These are phyloP conservation scores for Charaxes varanes DNA, from an alignment of 1,140 invertebrate genomes.

Conservation along the genomic window DNA sequence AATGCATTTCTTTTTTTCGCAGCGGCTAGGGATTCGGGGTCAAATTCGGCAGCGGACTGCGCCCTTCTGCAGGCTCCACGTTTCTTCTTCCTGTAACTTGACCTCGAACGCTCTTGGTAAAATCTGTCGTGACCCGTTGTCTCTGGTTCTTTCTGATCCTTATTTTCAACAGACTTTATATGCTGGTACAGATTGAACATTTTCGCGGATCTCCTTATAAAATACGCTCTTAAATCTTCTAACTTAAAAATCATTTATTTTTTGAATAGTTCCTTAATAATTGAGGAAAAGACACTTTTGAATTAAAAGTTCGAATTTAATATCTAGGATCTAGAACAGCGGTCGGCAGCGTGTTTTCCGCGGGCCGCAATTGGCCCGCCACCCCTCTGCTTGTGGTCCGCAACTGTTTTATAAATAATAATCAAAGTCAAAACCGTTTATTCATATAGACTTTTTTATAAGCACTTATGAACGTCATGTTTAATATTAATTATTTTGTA, in stretches of 20 bases:
- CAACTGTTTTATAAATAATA: too few species aligned
- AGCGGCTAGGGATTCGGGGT: constrained; percentile 78
- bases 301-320: too few species aligned
- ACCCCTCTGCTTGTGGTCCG: too few species aligned
- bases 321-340: too few species aligned
- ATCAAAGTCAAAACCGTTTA: too few species aligned
- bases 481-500: too few species aligned
- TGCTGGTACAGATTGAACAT: constrained; percentile 88
- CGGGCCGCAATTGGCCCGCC: too few species aligned
- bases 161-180: constrained; percentile 78
- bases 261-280: too few species aligned
- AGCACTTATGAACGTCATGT: too few species aligned
- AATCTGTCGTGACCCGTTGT: constrained; percentile 85
- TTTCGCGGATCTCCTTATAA: constrained; percentile 6
- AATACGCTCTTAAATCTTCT: constrained; percentile 8
- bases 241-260: constrained; percentile 15
- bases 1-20: constrained; percentile 76
- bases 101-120: constrained; percentile 79
- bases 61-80: constrained; percentile 76
- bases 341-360: too few species aligned
- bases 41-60: constrained; percentile 83
- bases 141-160: constrained; percentile 76
- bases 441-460: too few species aligned
- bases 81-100: constrained; percentile 74
- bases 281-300: too few species aligned